These are phyloP conservation scores for Gonioctena quinquepunctata DNA, from an alignment of 1,140 invertebrate genomes.

Conservation along the genomic window DNA sequence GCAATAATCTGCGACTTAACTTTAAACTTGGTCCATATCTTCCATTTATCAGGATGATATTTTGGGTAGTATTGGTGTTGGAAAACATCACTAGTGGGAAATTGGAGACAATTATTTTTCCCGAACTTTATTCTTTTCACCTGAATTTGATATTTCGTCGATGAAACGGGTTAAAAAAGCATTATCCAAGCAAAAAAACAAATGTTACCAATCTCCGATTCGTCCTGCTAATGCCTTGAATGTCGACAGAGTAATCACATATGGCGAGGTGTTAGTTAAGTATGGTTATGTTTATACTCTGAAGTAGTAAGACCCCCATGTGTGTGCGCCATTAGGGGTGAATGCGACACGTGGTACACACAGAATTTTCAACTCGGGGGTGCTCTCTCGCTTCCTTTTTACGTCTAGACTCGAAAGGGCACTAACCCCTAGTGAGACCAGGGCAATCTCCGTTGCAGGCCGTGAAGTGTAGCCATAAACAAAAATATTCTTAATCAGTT, in stretches of 20 bases:
- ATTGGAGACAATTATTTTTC: no score
- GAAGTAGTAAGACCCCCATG: background rate
- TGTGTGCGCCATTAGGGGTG: conserved; percentile 11
- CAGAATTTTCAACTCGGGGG: conserved; percentile 5
- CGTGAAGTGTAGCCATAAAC: no score
- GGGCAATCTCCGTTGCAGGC: background rate
- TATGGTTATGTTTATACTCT: background rate
- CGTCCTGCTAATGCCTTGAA: background rate
- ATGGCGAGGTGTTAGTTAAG: background rate
- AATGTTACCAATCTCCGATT: background rate
- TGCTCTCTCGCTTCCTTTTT: conserved; percentile 1
- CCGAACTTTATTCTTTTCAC: no score
- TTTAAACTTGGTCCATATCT: no score
- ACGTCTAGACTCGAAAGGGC: conserved; percentile 18
- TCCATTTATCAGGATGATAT: no score
- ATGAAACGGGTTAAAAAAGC: no score
- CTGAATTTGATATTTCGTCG: no score
- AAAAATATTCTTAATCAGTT: no score
- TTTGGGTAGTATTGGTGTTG: no score
- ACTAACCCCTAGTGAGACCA: background rate
- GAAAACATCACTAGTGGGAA: no score
- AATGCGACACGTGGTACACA: conserved; percentile 11
- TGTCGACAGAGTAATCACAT: background rate
- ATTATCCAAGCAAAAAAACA: no score
- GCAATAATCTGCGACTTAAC: no score